These are phyloP conservation scores for Spongilla lacustris DNA, from an alignment of 37 sponge, comb jelly and placozoan genomes.

Conservation along the genomic window DNA sequence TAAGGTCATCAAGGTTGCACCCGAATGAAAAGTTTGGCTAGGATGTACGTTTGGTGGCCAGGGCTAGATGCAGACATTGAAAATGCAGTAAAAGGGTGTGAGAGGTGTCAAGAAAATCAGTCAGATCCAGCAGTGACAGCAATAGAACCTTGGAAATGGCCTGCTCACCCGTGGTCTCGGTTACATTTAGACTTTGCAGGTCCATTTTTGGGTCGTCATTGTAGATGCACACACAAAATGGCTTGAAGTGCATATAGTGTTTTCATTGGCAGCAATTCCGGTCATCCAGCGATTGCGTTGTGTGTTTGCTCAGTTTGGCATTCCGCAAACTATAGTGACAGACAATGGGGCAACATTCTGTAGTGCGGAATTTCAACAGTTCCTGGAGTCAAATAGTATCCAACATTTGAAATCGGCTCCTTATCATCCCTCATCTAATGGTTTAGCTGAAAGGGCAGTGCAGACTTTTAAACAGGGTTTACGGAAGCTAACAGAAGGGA, in stretches of 20 bases:
- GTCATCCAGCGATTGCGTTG: background rate
- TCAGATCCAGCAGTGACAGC: constrained; percentile 4
- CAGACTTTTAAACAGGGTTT: background rate
- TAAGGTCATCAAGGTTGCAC: constrained; percentile 18
- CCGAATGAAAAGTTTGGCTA: constrained; percentile 1
- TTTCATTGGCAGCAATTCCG: background rate
- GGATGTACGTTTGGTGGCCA: constrained; percentile 26
- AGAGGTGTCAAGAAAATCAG: constrained; percentile 15
- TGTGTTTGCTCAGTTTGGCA: constrained; percentile 27
- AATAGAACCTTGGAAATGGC: constrained; percentile 40
- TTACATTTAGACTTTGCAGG: constrained; percentile 34
- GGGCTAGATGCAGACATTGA: constrained; percentile 34
- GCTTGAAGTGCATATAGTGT: constrained; percentile 25
- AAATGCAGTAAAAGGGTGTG: background rate
- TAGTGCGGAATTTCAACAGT: constrained; percentile 22
- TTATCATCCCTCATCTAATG: constrained; percentile 43
- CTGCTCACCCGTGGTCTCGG: constrained; percentile 19
- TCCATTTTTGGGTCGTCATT: constrained; percentile 7
- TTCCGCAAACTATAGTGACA: constrained; percentile 19
- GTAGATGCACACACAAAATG: constrained; percentile 56
- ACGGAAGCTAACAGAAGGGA: background rate
- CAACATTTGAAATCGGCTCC: constrained; percentile 25
- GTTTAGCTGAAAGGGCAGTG: constrained; percentile 35
- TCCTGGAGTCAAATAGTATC: background rate
- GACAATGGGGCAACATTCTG: constrained; percentile 29